Percentiles rank a stretch among this genome's conserved stretches.
These are phyloP conservation scores for Lochmaea crataegi DNA, from an alignment of 2,888 invertebrate species.

Conservation along the genomic window DNA sequence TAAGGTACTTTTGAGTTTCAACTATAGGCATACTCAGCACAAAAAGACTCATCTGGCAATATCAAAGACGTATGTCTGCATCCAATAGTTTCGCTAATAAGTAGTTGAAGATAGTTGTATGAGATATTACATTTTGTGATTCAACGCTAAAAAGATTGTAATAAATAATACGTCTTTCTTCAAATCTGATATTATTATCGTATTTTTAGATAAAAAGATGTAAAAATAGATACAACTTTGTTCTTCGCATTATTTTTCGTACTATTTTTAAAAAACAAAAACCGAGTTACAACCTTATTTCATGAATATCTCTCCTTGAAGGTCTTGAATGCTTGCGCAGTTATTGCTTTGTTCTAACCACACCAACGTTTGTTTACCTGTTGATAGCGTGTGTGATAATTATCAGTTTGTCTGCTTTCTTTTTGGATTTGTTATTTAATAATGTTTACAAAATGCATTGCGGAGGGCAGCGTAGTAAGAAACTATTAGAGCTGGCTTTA, in stretches of 20 bases:
- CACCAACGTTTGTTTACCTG: slow-evolving; percentile 16
- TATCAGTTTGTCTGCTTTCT: slow-evolving; percentile 6
- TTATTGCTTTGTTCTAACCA: slow-evolving; percentile 18
- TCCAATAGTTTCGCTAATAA: slow-evolving; percentile 17
- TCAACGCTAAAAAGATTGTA: slow-evolving; percentile 17
- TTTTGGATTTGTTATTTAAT: slow-evolving; percentile 20
- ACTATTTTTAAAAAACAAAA: slow-evolving; percentile 20
- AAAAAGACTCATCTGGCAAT: slow-evolving; percentile 19
- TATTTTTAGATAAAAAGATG: too few relatives aligned
- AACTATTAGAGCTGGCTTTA: slow-evolving; percentile 17
- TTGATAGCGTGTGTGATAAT: slow-evolving; percentile 20
- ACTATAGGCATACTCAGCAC: slow-evolving; percentile 21
- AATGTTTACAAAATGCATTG: slow-evolving; percentile 16
- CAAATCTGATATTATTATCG: too few relatives aligned
- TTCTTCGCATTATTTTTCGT: slow-evolving; percentile 15
- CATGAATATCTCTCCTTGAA: slow-evolving; percentile 20
- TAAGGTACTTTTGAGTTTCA: slow-evolving; percentile 4
- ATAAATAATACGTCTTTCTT: slow-evolving; percentile 20
- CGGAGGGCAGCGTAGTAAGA: slow-evolving; percentile 19
- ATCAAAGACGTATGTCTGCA: slow-evolving; percentile 19
- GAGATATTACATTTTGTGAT: slow-evolving; percentile 21
- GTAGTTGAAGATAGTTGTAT: slow-evolving; percentile 21
- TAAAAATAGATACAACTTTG: slow-evolving; percentile 22
- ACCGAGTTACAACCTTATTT: slow-evolving; percentile 17
- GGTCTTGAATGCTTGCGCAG: slow-evolving; percentile 15